Evolutionary conservation across 1,140 invertebrate species (phyloP).

Genomic region (Meloidogyne exigua): DNA sequence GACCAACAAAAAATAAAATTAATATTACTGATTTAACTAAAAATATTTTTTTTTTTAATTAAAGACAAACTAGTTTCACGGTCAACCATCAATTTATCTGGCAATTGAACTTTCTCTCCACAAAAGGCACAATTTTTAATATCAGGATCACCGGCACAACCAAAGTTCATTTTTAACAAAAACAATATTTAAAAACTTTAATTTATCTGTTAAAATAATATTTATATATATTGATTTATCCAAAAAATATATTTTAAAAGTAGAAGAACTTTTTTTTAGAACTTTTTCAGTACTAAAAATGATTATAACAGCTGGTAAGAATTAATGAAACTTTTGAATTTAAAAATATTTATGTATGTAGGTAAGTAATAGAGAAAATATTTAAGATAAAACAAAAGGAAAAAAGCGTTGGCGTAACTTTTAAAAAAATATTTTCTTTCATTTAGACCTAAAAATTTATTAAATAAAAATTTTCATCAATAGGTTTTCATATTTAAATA

Average conservation of each 20-base stretch:
- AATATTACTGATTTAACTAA: not conserved
- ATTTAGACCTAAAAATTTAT: not conserved
- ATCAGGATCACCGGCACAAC: conserved; percentile 18
- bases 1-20: no score
- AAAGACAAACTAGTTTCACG: conserved; percentile 17
- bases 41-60: not conserved
- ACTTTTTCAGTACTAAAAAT: not conserved
- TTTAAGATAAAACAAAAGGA: not conserved
- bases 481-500: no score
- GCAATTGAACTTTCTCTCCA: conserved; percentile 11
- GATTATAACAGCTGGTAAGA: not conserved
- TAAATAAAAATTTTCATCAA: not conserved
- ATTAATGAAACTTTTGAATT: not conserved
- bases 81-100: conserved; percentile 27
- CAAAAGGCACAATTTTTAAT: conserved; percentile 25
- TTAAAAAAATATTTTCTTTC: not conserved
- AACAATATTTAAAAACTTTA: not conserved
- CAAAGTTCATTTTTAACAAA: conserved; percentile 22
- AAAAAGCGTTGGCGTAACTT: not conserved
- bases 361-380: conserved; percentile 1
- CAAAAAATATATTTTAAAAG: not conserved
- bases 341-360: no score
- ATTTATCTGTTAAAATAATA: no score
- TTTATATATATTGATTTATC: no score
- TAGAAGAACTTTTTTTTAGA: not conserved